These are phyloP conservation scores for Xiphias gladius DNA, from an alignment of 2,113 vertebrate species.

Conservation along the genomic window DNA sequence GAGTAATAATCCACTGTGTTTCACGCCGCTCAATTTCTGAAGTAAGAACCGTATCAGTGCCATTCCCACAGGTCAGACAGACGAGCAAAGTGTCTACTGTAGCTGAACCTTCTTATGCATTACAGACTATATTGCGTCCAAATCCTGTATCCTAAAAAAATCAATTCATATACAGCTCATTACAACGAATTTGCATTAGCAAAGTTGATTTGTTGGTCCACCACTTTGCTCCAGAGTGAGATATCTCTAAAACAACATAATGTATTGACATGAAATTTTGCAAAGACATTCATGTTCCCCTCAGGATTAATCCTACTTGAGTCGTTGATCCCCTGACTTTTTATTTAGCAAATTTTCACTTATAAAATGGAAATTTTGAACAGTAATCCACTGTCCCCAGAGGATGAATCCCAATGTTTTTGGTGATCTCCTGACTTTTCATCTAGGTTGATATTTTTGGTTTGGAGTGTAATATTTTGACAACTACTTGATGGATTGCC, in stretches of 20 bases:
- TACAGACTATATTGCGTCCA: not conserved
- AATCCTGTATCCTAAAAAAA: not conserved
- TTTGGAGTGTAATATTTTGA: too few species aligned
- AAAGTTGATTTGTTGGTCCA: too few species aligned
- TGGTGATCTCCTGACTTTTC: not conserved
- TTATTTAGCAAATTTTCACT: too few species aligned
- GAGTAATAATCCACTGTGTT: conserved; percentile 4
- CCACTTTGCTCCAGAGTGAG: too few species aligned
- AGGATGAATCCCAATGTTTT: not conserved
- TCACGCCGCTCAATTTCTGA: conserved; percentile 13
- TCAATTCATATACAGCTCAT: too few species aligned
- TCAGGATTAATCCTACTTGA: too few species aligned
- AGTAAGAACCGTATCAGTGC: conserved; percentile 2
- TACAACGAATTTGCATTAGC: too few species aligned
- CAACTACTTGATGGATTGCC: too few species aligned
- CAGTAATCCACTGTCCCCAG: not conserved
- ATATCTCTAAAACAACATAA: too few species aligned
- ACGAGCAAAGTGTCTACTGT: not conserved
- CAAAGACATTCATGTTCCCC: too few species aligned
- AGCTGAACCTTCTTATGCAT: not conserved
- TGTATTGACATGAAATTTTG: too few species aligned
- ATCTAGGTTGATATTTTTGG: not conserved
- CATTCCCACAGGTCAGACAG: not conserved
- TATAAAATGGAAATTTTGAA: not conserved
- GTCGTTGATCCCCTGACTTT: too few species aligned